phyloP scores from a whole-genome alignment of 2,888 invertebrate genomes.

The Eupithecia insigniata region DNA sequence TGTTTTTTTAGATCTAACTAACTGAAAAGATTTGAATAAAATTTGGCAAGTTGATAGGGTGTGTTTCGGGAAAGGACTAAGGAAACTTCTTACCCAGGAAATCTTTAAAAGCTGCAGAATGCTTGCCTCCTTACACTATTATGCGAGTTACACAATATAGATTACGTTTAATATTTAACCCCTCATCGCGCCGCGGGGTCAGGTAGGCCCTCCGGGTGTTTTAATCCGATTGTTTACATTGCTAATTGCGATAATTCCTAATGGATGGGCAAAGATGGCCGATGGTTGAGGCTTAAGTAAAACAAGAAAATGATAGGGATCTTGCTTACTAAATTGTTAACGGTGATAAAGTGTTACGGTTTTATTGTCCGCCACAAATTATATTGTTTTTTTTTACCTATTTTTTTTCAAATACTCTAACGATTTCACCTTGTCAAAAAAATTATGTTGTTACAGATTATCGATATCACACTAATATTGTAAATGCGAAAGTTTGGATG shows the following conservation, averaged over 20 bases:
- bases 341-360: not conserved
- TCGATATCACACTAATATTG: no score
- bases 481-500: no score
- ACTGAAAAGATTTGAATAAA: no score
- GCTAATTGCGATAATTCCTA: not conserved
- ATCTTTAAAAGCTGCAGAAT: no score
- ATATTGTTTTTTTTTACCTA: not conserved
- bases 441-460: no score
- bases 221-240: not conserved
- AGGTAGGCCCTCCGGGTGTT: not conserved
- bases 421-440: not conserved
- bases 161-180: conserved; percentile 5
- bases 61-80: no score
- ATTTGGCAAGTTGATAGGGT: no score
- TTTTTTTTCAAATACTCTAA: not conserved
- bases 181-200: not conserved
- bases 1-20: no score
- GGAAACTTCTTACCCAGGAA: no score
- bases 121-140: not conserved
- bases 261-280: conserved; percentile 3
- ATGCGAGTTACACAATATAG: not conserved
- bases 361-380: not conserved
- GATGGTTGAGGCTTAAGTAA: not conserved
- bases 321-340: not conserved
- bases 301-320: not conserved